A percentile compares a stretch with the other conserved stretches of the same genome.
These are phyloP conservation scores for Adelognathus sp. DNA, from an alignment of 2,888 invertebrate species.

Conservation along the genomic window DNA sequence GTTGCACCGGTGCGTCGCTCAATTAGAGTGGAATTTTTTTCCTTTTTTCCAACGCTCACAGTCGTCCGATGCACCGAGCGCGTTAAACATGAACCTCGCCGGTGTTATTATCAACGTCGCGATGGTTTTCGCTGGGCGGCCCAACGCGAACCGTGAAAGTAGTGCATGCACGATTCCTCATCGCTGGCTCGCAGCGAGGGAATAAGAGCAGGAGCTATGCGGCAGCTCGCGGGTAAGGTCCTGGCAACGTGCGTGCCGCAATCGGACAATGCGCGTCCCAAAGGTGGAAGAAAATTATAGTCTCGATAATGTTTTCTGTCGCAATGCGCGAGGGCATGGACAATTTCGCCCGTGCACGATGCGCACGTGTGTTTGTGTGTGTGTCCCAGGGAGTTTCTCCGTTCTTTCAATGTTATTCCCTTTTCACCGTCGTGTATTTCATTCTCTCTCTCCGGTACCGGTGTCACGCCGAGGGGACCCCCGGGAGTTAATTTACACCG, in stretches of 20 bases:
- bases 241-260: conserved; percentile 16
- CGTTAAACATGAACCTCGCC: conserved; percentile 24
- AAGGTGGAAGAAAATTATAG: conserved; percentile 52
- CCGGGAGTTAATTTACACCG: background rate
- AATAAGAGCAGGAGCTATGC: background rate
- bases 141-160: conserved; percentile 48
- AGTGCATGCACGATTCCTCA: conserved; percentile 14
- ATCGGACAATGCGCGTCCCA: conserved; percentile 23
- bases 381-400: background rate
- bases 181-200: background rate
- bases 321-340: background rate
- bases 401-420: background rate
- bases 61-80: background rate
- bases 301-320: conserved; percentile 42
- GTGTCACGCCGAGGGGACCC: background rate
- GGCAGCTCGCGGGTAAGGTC: background rate
- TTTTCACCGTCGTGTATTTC: background rate
- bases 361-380: background rate
- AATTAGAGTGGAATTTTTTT: conserved; percentile 61
- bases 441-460: background rate
- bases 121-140: conserved; percentile 37
- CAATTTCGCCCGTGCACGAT: conserved; percentile 12
- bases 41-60: conserved; percentile 23
- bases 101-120: conserved; percentile 58
- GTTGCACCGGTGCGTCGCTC: conserved; percentile 44